Percentiles rank a stretch among this genome's conserved stretches.
These are phyloP conservation scores for Clavelina lepadiformis DNA, from an alignment of 23 tunicate species.

Conservation along the genomic window DNA sequence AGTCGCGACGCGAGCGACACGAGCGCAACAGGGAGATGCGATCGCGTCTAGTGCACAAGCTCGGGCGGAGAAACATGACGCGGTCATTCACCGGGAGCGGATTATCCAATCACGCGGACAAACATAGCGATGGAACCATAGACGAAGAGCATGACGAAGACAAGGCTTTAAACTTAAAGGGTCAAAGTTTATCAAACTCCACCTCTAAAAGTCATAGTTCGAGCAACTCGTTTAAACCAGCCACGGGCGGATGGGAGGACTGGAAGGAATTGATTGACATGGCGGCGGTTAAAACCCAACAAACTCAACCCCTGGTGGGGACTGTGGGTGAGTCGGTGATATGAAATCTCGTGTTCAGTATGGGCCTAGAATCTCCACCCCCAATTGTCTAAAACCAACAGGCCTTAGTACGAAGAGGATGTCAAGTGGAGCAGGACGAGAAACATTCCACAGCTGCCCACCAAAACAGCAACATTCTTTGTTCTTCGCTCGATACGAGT, in stretches of 20 bases:
- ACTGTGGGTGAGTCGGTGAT: no score
- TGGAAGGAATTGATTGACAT: conserved; percentile 43
- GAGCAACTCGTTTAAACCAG: conserved; percentile 22
- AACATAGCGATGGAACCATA: conserved; percentile 67
- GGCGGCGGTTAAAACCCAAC: conserved; percentile 20
- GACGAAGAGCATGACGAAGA: conserved; percentile 71
- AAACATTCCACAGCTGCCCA: no score
- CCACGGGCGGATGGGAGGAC: conserved; percentile 28
- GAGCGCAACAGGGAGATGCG: conserved; percentile 43
- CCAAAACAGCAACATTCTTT: no score
- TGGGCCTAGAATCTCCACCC: no score
- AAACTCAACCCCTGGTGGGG: no score
- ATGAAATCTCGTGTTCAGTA: no score
- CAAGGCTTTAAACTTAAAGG: conserved; percentile 37
- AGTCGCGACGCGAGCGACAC: conserved; percentile 30
- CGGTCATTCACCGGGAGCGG: conserved; percentile 18
- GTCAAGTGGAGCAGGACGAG: no score
- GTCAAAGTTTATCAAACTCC: conserved; percentile 28
- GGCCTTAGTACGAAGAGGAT: no score
- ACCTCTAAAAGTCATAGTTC: conserved; percentile 34
- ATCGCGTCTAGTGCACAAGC: conserved; percentile 27
- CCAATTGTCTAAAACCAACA: no score
- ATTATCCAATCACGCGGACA: conserved; percentile 14
- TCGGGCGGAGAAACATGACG: conserved; percentile 17
- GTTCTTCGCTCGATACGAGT: no score